A percentile compares a stretch with the other conserved stretches of the same genome.
phyloP scores from a whole-genome alignment of 2,113 vertebrate species.

The Ursus arctos region DNA sequence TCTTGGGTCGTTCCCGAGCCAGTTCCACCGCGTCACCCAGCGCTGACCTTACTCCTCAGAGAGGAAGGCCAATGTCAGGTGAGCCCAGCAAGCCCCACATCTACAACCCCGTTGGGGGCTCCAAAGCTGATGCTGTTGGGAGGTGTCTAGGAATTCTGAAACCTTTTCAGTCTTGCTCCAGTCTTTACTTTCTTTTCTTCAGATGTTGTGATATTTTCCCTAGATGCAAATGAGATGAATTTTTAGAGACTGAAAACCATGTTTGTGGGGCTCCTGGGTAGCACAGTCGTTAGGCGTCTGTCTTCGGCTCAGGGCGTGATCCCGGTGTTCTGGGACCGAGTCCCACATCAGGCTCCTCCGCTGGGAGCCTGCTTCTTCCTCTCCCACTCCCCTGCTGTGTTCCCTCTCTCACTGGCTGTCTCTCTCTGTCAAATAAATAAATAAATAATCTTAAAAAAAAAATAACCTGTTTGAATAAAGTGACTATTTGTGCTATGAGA shows the following conservation, averaged over 20 bases:
- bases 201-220: background rate
- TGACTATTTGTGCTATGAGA: background rate
- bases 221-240: background rate
- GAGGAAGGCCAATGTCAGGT: background rate
- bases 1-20: rapidly evolving
- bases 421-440: too few species aligned
- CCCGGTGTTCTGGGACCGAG: too few species aligned
- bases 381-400: too few species aligned
- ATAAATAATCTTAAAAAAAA: too few species aligned
- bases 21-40: rapidly evolving
- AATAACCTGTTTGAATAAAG: background rate
- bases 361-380: too few species aligned
- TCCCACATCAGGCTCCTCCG: too few species aligned
- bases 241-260: background rate
- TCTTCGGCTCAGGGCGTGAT: too few species aligned
- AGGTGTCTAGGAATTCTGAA: background rate
- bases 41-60: background rate
- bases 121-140: background rate
- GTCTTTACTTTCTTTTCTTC: background rate
- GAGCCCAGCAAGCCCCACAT: too few species aligned
- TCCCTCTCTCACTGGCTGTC: too few species aligned
- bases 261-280: background rate
- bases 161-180: background rate
- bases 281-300: too few species aligned
- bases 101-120: background rate